Conservation (phyloP, 1,140 invertebrate genomes). For the Conus betulinus region DNA sequence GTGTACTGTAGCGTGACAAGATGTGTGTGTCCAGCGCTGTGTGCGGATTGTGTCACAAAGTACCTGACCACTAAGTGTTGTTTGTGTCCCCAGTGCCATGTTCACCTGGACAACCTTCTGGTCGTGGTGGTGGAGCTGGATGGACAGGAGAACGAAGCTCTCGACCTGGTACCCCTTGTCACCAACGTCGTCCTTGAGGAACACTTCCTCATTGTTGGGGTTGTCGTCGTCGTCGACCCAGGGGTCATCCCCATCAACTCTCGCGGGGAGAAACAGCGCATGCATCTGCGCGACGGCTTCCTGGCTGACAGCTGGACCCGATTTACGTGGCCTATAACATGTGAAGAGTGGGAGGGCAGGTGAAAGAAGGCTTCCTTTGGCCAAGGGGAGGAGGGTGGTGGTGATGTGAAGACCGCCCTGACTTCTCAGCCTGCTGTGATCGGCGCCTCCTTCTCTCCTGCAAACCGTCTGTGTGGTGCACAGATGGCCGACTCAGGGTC, state of each 20-base stretch:
- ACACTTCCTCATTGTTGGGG: slow-evolving; percentile 98
- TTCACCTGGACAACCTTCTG: slow-evolving; percentile 99
- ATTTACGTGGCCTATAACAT: slow-evolving; percentile 99
- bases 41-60: no score
- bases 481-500: no score
- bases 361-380: background rate
- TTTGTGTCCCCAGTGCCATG: slow-evolving; percentile 88
- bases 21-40: no score
- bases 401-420: no score
- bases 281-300: slow-evolving; percentile 98
- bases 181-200: slow-evolving; percentile 99
- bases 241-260: slow-evolving; percentile 98
- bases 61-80: background rate
- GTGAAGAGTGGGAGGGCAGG: background rate
- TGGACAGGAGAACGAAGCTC: slow-evolving; percentile 97
- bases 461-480: no score
- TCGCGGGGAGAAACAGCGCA: slow-evolving; percentile 99
- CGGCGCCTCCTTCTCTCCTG: no score
- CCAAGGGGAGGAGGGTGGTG: no score
- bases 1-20: no score
- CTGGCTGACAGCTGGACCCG: slow-evolving; percentile 98
- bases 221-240: slow-evolving; percentile 98
- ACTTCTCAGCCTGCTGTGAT: no score
- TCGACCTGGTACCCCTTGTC: slow-evolving; percentile 98
- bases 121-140: slow-evolving; percentile 95